Evolutionary conservation across 2,888 invertebrate species (phyloP).

Genomic region (Incurvaria masculella): DNA sequence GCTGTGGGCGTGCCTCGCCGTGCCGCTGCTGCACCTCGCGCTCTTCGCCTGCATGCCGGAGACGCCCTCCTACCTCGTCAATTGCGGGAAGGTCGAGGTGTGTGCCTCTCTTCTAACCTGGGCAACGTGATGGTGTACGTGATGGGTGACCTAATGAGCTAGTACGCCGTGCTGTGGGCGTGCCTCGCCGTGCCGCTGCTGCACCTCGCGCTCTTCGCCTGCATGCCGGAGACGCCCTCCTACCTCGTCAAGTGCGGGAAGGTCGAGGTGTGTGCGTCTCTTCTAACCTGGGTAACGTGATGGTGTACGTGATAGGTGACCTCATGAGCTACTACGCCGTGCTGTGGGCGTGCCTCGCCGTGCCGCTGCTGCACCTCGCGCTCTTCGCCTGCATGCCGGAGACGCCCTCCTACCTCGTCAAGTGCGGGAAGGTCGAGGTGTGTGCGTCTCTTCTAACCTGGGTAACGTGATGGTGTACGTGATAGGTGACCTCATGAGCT

Average conservation of each 20-base stretch:
- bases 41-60: slow-evolving; percentile 44
- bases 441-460: slow-evolving; percentile 38
- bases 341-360: slow-evolving; percentile 39
- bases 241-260: slow-evolving; percentile 42
- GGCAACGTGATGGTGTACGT: slow-evolving; percentile 41
- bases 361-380: slow-evolving; percentile 38
- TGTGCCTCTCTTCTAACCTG: slow-evolving; percentile 38
- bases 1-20: slow-evolving; percentile 39
- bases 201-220: slow-evolving; percentile 35
- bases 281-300: slow-evolving; percentile 41
- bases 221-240: slow-evolving; percentile 48
- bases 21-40: slow-evolving; percentile 38
- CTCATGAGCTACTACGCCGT: slow-evolving; percentile 38
- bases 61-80: slow-evolving; percentile 42
- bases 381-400: slow-evolving; percentile 44
- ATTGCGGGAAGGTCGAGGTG: slow-evolving; percentile 43
- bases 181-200: slow-evolving; percentile 38
- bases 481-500: slow-evolving; percentile 42
- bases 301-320: slow-evolving; percentile 41
- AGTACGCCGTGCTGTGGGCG: slow-evolving; percentile 38
- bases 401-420: slow-evolving; percentile 42
- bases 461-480: slow-evolving; percentile 41
- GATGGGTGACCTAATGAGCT: slow-evolving; percentile 42
- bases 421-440: slow-evolving; percentile 43
- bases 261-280: slow-evolving; percentile 42